Evolutionary conservation across 2,888 invertebrate genomes (phyloP).

Genomic region (Arctia plantaginis): DNA sequence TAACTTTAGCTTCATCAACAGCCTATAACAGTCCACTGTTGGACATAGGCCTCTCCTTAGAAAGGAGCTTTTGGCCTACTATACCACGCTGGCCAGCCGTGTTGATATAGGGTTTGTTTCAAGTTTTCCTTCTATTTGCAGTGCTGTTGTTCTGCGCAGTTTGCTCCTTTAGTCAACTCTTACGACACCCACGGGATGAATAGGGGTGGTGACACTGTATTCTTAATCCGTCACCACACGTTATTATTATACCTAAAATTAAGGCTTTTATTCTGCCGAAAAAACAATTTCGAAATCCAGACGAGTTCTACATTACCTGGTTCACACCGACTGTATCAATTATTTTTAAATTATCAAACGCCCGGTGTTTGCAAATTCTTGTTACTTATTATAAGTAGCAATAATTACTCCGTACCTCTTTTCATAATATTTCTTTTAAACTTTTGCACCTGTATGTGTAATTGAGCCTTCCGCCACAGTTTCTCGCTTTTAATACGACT

Average conservation of each 20-base stretch:
- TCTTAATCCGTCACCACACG: too few species aligned
- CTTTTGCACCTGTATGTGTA: conserved; percentile 44
- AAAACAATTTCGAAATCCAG: not conserved
- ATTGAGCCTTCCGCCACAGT: conserved; percentile 40
- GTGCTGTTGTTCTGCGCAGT: too few species aligned
- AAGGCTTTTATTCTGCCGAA: not conserved
- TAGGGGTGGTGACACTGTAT: too few species aligned
- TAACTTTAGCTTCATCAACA: too few species aligned
- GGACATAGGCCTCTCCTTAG: too few species aligned
- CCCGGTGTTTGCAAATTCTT: conserved; percentile 50
- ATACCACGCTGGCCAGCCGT: too few species aligned
- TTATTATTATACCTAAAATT: not conserved
- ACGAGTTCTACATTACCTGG: not conserved
- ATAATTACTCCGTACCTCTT: conserved; percentile 36
- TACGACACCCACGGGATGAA: too few species aligned
- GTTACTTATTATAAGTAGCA: conserved; percentile 38
- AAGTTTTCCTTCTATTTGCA: too few species aligned
- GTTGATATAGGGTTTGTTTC: too few species aligned
- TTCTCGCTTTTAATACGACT: conserved; percentile 11
- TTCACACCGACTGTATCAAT: conserved; percentile 8
- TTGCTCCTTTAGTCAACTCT: too few species aligned
- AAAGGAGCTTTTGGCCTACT: too few species aligned
- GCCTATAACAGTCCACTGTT: too few species aligned
- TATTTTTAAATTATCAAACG: conserved; percentile 9
- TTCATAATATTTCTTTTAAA: conserved; percentile 33